phyloP scores from a whole-genome alignment of 2,113 vertebrate genomes.

The Sorex araneus region DNA sequence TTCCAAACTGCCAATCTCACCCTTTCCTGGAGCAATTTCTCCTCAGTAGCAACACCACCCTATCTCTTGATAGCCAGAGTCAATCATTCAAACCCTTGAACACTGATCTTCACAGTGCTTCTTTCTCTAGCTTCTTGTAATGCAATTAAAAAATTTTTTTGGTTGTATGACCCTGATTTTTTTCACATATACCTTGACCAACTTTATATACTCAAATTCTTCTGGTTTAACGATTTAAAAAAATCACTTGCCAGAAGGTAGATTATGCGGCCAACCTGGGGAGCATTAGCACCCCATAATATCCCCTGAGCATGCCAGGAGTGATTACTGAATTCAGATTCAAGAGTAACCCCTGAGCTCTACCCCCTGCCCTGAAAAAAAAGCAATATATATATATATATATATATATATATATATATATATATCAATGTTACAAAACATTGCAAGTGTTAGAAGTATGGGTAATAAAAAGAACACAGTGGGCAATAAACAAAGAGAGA shows the following conservation, averaged over 20 bases:
- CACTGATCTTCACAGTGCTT: neutral
- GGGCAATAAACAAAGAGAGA: neutral
- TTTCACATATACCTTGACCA: neutral
- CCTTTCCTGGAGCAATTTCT: neutral
- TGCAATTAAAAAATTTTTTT: neutral
- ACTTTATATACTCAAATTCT: neutral
- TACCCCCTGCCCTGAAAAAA: no score
- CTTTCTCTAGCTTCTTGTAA: neutral
- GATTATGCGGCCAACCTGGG: no score
- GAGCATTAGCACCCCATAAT: no score
- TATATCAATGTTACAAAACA: neutral
- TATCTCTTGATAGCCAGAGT: neutral
- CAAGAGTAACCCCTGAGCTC: no score
- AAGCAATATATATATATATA: neutral
- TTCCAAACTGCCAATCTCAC: neutral
- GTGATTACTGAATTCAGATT: no score
- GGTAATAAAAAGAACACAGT: neutral
- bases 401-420: no score
- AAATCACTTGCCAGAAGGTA: no score
- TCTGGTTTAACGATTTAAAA: neutral
- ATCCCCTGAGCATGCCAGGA: no score
- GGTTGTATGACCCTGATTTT: neutral
- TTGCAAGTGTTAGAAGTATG: neutral
- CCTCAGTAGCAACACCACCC: neutral
- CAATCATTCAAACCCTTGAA: neutral